These are phyloP conservation scores for Spicauda simplicius DNA, from an alignment of 2,888 invertebrate species.

Conservation along the genomic window DNA sequence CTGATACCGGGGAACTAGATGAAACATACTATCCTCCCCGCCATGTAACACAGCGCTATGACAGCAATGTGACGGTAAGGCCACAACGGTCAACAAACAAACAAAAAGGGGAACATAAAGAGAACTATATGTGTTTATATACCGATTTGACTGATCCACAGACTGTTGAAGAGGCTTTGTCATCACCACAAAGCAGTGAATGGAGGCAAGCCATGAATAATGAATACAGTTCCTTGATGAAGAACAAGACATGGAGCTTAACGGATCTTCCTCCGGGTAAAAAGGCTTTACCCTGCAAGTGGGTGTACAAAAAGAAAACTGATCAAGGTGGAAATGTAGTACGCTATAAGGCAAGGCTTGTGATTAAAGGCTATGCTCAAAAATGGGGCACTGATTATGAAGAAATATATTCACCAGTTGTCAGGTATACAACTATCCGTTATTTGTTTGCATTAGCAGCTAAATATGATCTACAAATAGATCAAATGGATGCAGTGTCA, in stretches of 20 bases:
- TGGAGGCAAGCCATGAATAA: constrained; percentile 39
- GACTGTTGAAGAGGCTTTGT: constrained; percentile 4
- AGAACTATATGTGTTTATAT: not conserved
- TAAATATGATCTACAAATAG: constrained; percentile 28
- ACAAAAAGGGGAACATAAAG: not conserved
- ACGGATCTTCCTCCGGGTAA: constrained; percentile 1
- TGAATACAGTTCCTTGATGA: constrained; percentile 25
- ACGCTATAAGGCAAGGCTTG: constrained; percentile 42
- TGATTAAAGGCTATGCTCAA: constrained; percentile 44
- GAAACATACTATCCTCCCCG: not conserved
- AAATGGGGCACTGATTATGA: constrained; percentile 40
- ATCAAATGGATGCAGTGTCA: constrained; percentile 43
- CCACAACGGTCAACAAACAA: not conserved
- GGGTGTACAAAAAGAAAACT: not conserved
- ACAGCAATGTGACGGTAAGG: not conserved
- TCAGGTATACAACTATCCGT: constrained; percentile 42
- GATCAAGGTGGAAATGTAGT: constrained; percentile 12
- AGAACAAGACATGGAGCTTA: constrained; percentile 16
- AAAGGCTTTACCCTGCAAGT: constrained; percentile 11
- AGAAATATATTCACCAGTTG: constrained; percentile 44
- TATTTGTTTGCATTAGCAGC: constrained; percentile 39
- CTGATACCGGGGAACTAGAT: constrained; percentile 1
- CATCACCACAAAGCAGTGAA: constrained; percentile 17
- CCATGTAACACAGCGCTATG: not conserved
- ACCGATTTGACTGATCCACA: constrained; percentile 13